A percentile compares a stretch with the other conserved stretches of the same genome.
These are phyloP conservation scores for Drosophila suzukii DNA, from an alignment of 1,140 invertebrate genomes.

Conservation along the genomic window DNA sequence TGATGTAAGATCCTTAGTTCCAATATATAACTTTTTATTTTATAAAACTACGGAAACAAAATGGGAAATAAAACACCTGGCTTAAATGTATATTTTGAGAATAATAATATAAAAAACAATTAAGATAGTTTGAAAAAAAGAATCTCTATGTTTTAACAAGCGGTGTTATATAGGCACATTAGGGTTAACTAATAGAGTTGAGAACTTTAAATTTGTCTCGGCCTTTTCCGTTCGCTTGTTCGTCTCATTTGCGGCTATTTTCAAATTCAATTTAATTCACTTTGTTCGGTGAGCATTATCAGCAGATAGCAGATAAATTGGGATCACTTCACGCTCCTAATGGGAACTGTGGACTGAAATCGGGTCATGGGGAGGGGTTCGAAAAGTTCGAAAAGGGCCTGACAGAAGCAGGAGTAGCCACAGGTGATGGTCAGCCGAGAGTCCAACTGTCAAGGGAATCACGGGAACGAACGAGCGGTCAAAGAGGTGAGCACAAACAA, in stretches of 20 bases:
- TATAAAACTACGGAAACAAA: not conserved
- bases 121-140: not conserved
- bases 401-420: slow-evolving; percentile 61
- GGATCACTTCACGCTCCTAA: slow-evolving; percentile 84
- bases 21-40: too few relatives aligned
- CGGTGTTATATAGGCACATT: slow-evolving; percentile 3
- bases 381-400: not conserved
- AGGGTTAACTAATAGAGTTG: slow-evolving; percentile 2
- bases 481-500: slow-evolving; percentile 82
- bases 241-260: slow-evolving; percentile 61
- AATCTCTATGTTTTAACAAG: not conserved
- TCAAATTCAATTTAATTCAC: slow-evolving; percentile 84
- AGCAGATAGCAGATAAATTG: slow-evolving; percentile 83
- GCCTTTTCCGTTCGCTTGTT: slow-evolving; percentile 14
- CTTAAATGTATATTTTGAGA: not conserved
- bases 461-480: slow-evolving; percentile 68
- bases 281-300: slow-evolving; percentile 85
- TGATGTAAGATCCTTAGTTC: too few relatives aligned
- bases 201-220: slow-evolving; percentile 7
- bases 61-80: not conserved
- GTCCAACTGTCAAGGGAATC: slow-evolving; percentile 52
- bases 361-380: not conserved
- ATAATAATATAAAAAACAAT: not conserved
- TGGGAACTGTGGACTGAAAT: slow-evolving; percentile 44
- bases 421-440: slow-evolving; percentile 42